phyloP scores from a whole-genome alignment of 2,888 invertebrate species.

The Allolobophora icterica region DNA sequence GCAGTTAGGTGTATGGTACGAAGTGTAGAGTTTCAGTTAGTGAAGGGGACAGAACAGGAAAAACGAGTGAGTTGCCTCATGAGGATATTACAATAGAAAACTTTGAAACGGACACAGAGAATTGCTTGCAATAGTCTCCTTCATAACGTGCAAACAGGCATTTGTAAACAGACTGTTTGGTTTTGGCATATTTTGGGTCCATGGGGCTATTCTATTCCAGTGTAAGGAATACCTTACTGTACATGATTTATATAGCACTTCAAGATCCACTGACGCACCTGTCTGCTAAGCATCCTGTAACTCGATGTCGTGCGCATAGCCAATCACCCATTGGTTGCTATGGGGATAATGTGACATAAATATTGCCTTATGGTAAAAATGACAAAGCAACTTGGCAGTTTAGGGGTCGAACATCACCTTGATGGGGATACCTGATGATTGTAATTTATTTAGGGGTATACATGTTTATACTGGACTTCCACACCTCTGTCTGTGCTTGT shows the following conservation, averaged over 20 bases:
- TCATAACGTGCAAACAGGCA: too few species aligned
- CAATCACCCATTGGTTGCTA: neutral
- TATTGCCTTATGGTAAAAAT: neutral
- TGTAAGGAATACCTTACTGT: neutral
- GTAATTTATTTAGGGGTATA: neutral
- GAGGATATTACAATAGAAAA: too few species aligned
- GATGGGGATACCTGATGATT: neutral
- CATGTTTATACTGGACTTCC: neutral
- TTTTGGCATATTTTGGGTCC: too few species aligned
- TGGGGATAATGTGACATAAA: neutral
- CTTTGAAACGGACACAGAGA: too few species aligned
- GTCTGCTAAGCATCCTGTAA: too few species aligned
- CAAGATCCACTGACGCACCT: too few species aligned
- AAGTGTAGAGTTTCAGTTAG: neutral
- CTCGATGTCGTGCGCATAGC: neutral
- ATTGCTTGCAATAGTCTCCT: too few species aligned
- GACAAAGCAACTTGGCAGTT: neutral
- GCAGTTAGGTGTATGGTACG: neutral
- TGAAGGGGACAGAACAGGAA: neutral
- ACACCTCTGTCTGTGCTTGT: neutral
- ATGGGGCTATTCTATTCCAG: neutral
- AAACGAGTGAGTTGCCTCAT: neutral
- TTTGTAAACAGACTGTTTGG: too few species aligned
- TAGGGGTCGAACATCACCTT: neutral
- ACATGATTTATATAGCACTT: constrained; percentile 8